Base-by-base conservation (phyloP, 2,888 invertebrate species). In the Heteropelma amictum region DNA sequence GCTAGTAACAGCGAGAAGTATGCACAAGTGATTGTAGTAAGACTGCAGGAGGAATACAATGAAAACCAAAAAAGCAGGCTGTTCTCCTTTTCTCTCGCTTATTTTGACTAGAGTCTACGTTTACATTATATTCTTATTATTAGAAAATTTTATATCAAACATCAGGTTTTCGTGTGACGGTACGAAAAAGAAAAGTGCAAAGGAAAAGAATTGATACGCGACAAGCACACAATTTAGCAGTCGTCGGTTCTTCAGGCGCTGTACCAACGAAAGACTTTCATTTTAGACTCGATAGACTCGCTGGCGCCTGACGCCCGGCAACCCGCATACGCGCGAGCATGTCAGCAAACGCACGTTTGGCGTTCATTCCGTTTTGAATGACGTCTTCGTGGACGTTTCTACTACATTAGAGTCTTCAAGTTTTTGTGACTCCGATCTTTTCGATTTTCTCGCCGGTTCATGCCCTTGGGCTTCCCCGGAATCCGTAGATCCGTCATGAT, bases 401-500 rank as follows among this genome's bases (percentile, higher is more conserved):
- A 19, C 19, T 26, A 65, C 61, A 1, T 49, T 19, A 0, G 47
- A 3, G 7, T 26, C 10, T 3, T 26, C 30, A 12, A 38, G 10
- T 10, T n/a, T 14, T 2, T 7, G 4, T 14, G 51, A 7, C 19
- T 51, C 40, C 5, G 17, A 8, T 49, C 14, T 28, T 2, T 60
- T 38, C n/a, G 63, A 1, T 38, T 35, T 30, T 23, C 54, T 35
- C 28, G 60, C 45, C 4, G 74, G 63, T 47, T 78, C 56, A 40
- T 79, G 73, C 8, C 56, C 65, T 40, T 77, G 72, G 5, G 61
- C 23, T 4, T 71, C 67, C 19, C 71, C 58, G 21, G 71, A 23
- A 40, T 74, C 54, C 14, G 69, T 51, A 10, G 65, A 42, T 21
- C 23, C 51, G 23, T 83, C 79, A 53, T 83, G 75, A 38, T 91